Evolutionary conservation across 2,797 vertebrate genomes (phyloP).

Genomic region (Lepilemur septentrionalis): DNA sequence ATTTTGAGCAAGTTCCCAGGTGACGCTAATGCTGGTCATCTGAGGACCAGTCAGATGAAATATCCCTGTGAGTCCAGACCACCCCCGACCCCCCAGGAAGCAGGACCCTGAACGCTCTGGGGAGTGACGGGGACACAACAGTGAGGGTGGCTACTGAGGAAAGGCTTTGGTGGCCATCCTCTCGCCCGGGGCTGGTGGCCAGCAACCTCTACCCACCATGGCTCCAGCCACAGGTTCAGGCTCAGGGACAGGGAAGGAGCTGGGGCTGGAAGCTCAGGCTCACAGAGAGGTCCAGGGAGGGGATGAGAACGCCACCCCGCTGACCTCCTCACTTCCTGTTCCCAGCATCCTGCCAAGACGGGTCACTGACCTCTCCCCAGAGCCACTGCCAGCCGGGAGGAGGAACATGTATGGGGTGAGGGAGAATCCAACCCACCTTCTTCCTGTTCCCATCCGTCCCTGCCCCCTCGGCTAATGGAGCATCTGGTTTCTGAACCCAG

Average conservation of each 20-base stretch:
- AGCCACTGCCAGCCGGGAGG: conserved; percentile 48
- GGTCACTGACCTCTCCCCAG: conserved; percentile 61
- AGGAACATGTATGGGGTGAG: not conserved
- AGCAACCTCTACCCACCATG: not conserved
- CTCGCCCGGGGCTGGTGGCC: not conserved
- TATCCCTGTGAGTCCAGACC: too few relatives aligned
- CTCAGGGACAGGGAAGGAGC: not conserved
- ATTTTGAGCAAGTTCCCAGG: not conserved
- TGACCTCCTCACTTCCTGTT: conserved; percentile 71
- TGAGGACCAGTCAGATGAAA: not conserved
- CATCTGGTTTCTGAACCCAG: conserved; percentile 52
- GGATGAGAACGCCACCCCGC: conserved; percentile 32
- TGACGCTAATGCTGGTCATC: not conserved
- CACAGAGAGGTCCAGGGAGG: not conserved
- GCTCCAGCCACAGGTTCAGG: not conserved
- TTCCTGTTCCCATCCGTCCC: conserved; percentile 50
- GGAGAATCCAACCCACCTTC: not conserved
- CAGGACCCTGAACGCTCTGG: fast-evolving
- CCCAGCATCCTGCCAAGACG: conserved; percentile 68
- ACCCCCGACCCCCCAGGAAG: too few relatives aligned
- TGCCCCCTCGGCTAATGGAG: not conserved
- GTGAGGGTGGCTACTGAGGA: not conserved
- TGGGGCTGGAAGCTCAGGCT: not conserved
- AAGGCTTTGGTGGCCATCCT: not conserved
- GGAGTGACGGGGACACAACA: fast-evolving